phyloP scores from a whole-genome alignment of 2,797 vertebrate species.

The Poecilia gillii region DNA sequence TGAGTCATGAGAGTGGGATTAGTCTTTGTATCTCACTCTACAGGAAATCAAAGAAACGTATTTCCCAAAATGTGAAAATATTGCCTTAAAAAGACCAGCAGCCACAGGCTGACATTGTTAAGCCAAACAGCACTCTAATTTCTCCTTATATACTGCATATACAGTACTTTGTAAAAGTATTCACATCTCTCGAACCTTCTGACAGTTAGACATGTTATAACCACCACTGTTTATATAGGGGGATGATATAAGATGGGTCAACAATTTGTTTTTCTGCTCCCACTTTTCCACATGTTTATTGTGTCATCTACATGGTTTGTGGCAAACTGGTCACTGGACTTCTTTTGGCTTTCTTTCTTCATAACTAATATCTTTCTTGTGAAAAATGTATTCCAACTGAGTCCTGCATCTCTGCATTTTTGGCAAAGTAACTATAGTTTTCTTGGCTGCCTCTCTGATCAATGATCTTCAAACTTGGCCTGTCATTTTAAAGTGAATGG shows the following conservation, averaged over 20 bases:
- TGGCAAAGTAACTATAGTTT: not conserved
- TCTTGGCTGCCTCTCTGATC: not conserved
- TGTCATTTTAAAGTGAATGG: not conserved
- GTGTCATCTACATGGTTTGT: not conserved
- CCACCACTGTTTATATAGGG: not conserved
- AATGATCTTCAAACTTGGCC: not conserved
- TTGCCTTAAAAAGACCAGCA: not conserved
- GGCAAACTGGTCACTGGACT: not conserved
- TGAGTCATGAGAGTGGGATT: slow-evolving; percentile 9
- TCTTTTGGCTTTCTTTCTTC: not conserved
- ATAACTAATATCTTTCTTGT: not conserved
- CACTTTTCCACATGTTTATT: not conserved
- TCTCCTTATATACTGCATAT: not conserved
- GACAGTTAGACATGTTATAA: not conserved
- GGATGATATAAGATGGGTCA: not conserved
- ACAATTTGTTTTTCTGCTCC: not conserved
- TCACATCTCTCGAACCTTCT: not conserved
- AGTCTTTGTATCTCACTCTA: not conserved
- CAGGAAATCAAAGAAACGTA: slow-evolving; percentile 1
- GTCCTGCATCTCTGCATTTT: not conserved
- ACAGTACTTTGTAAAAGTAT: not conserved
- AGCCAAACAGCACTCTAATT: not conserved
- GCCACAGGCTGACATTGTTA: not conserved
- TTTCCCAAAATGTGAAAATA: slow-evolving; percentile 12
- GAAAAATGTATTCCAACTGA: not conserved